A percentile compares a stretch with the other conserved stretches of the same genome.
Conservation (phyloP, 2,797 vertebrate genomes). For the Xiphophorus birchmanni region DNA sequence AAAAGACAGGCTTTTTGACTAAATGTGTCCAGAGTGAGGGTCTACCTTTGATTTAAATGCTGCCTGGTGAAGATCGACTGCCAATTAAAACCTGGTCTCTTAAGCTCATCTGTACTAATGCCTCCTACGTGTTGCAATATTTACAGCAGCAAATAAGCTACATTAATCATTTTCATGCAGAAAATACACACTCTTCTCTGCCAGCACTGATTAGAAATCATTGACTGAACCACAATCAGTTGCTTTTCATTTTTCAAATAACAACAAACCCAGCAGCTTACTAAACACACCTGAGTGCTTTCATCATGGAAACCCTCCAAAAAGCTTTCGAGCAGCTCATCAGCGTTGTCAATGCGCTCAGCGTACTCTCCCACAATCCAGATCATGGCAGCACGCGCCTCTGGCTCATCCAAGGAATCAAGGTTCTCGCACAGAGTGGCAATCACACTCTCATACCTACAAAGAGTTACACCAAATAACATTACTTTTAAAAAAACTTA, state of each 20-base stretch:
- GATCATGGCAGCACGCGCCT: constrained; percentile 98
- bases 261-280: background rate
- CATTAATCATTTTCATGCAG: constrained; percentile 12
- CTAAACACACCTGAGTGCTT: constrained; percentile 91
- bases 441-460: constrained; percentile 97
- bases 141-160: background rate
- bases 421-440: constrained; percentile 97
- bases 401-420: constrained; percentile 96
- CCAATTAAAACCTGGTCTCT: background rate
- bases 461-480: constrained; percentile 21
- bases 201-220: constrained; percentile 18
- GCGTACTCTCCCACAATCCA: constrained; percentile 99
- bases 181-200: background rate
- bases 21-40: constrained; percentile 6
- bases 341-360: constrained; percentile 97
- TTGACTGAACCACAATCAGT: constrained; percentile 1
- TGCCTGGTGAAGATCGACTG: background rate
- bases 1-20: constrained; percentile 10
- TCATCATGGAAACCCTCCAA: constrained; percentile 98
- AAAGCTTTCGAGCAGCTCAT: constrained; percentile 97
- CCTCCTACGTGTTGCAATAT: background rate
- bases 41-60: constrained; percentile 2
- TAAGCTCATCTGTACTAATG: background rate
- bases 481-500: constrained; percentile 3
- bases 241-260: constrained; percentile 13